phyloP scores from a whole-genome alignment of 1,140 invertebrate genomes.

The Bilobella aurantiaca region DNA sequence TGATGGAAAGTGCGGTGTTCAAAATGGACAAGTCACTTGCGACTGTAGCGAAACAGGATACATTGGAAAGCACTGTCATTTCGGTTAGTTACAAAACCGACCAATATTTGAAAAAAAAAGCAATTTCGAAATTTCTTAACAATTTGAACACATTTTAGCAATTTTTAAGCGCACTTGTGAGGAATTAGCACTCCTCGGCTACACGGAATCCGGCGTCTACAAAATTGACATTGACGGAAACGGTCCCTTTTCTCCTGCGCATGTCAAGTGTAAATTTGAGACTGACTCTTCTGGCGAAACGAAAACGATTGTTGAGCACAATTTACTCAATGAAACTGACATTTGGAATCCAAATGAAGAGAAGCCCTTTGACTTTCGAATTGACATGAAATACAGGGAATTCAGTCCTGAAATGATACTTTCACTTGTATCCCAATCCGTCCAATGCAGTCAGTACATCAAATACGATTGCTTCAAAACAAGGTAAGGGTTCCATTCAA shows the following conservation, averaged over 20 bases:
- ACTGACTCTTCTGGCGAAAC: slow-evolving; percentile 65
- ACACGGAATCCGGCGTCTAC: slow-evolving; percentile 71
- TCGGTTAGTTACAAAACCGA: slow-evolving; percentile 47
- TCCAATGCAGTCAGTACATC: slow-evolving; percentile 78
- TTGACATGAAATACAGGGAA: slow-evolving; percentile 74
- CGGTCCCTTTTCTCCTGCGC: slow-evolving; percentile 74
- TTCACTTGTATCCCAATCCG: slow-evolving; percentile 73
- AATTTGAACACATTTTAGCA: no score
- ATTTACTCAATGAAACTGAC: slow-evolving; percentile 70
- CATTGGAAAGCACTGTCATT: slow-evolving; percentile 86
- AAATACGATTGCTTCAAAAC: slow-evolving; percentile 85
- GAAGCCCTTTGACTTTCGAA: slow-evolving; percentile 59
- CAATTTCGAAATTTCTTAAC: no score
- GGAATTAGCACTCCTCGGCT: slow-evolving; percentile 70
- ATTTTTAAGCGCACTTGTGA: slow-evolving; percentile 81
- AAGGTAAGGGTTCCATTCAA: no score
- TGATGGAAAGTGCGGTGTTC: slow-evolving; percentile 74
- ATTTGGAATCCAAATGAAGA: slow-evolving; percentile 28
- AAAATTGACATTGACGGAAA: slow-evolving; percentile 85
- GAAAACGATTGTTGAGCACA: slow-evolving; percentile 83
- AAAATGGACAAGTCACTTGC: slow-evolving; percentile 74
- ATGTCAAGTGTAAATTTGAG: slow-evolving; percentile 83
- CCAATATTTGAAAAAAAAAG: no score
- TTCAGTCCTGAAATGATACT: slow-evolving; percentile 82
- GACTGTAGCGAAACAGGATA: slow-evolving; percentile 75